Evolutionary conservation across 2,113 vertebrate species (phyloP).

Genomic region (Probosciger aterrimus): DNA sequence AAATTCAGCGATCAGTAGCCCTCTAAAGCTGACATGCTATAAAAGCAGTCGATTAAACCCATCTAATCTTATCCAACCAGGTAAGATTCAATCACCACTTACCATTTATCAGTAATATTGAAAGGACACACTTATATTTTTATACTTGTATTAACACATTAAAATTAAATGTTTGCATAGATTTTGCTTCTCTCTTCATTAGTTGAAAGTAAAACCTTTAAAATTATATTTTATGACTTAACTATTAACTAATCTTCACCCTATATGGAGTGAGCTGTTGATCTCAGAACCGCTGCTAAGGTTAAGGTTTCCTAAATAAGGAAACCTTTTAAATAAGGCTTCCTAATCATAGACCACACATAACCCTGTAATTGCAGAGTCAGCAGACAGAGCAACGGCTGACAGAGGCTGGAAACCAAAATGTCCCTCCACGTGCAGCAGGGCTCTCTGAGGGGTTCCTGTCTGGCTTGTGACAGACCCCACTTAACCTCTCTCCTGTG

Average conservation of each 20-base stretch:
- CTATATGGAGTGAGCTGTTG: not conserved
- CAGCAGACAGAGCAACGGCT: not conserved
- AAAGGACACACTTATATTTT: not conserved
- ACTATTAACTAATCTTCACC: not conserved
- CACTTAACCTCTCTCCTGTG: not conserved
- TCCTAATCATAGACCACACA: not conserved
- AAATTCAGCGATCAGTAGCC: not conserved
- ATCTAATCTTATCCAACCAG: not conserved
- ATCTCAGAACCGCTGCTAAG: not conserved
- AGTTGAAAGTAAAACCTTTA: not conserved
- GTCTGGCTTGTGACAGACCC: not conserved
- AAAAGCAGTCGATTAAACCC: not conserved
- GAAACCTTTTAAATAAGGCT: not conserved
- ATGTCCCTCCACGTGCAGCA: not conserved
- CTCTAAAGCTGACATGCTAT: not conserved
- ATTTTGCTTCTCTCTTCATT: not conserved
- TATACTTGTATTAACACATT: not conserved
- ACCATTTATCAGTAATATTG: not conserved
- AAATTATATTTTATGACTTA: not conserved
- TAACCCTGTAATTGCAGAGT: not conserved
- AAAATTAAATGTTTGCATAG: not conserved
- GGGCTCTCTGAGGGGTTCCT: too few relatives aligned
- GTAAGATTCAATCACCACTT: not conserved
- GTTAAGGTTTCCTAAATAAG: not conserved
- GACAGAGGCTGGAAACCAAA: not conserved